Percentiles rank a stretch among this genome's conserved stretches.
Conservation (phyloP, 1,140 invertebrate species). For the Calycopis cecrops region DNA sequence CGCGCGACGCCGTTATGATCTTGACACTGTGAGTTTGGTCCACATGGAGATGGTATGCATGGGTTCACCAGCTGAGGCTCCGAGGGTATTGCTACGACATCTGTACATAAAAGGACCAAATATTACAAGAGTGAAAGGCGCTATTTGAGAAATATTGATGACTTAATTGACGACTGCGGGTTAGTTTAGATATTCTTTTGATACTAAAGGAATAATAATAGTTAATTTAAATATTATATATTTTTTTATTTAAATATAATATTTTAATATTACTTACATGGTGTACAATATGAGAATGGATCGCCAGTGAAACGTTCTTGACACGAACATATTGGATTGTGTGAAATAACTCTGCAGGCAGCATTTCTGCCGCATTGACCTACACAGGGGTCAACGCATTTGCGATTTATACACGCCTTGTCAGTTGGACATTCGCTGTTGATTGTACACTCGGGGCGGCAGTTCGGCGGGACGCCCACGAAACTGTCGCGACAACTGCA, state of each 20-base stretch:
- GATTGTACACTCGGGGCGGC: slow-evolving; percentile 83
- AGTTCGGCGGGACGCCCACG: slow-evolving; percentile 83
- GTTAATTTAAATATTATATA: too few relatives aligned
- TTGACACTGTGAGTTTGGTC: slow-evolving; percentile 81
- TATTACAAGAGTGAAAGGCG: slow-evolving; percentile 3
- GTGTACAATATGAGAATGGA: slow-evolving; percentile 27
- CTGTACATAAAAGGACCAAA: slow-evolving; percentile 16
- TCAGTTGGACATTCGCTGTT: slow-evolving; percentile 84
- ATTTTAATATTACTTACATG: slow-evolving; percentile 31
- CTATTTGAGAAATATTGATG: neutral
- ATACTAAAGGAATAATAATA: too few relatives aligned
- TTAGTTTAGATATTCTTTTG: too few relatives aligned
- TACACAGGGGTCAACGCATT: slow-evolving; percentile 85
- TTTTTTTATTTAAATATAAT: too few relatives aligned
- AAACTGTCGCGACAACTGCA: slow-evolving; percentile 81
- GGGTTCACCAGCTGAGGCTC: slow-evolving; percentile 74
- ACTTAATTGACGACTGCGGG: neutral
- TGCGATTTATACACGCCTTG: slow-evolving; percentile 83
- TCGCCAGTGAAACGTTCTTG: slow-evolving; percentile 80
- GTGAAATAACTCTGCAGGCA: slow-evolving; percentile 83
- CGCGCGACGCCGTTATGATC: slow-evolving; percentile 78
- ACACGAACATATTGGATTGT: slow-evolving; percentile 84
- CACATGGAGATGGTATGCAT: slow-evolving; percentile 85
- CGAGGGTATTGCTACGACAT: slow-evolving; percentile 29
- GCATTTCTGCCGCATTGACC: slow-evolving; percentile 86